These are phyloP conservation scores for Willowsia nigromaculata DNA, from an alignment of 2,888 invertebrate species.

Conservation along the genomic window DNA sequence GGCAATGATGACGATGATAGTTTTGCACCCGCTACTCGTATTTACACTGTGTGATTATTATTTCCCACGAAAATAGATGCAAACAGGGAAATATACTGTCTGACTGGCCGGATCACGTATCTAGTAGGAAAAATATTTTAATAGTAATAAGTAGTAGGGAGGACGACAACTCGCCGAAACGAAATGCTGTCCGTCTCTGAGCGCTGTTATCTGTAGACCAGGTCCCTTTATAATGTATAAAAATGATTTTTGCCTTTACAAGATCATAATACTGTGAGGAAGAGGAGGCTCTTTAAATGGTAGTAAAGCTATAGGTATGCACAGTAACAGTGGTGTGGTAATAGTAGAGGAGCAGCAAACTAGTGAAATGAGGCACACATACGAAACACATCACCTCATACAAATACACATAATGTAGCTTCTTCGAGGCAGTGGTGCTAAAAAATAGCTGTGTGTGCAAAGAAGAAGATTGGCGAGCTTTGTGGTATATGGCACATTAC, in stretches of 20 bases:
- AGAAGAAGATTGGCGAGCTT: too few species aligned
- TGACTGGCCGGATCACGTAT: background rate
- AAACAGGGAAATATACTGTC: background rate
- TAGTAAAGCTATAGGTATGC: background rate
- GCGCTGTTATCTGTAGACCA: slow-evolving; percentile 56
- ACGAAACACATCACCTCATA: background rate
- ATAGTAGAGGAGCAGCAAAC: background rate
- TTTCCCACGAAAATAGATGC: background rate
- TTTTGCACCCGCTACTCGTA: background rate
- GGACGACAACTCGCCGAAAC: slow-evolving; percentile 72
- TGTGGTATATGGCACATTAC: too few species aligned
- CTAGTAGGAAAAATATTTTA: background rate
- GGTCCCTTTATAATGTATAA: slow-evolving; percentile 67
- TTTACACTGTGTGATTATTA: background rate
- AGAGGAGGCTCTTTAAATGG: background rate
- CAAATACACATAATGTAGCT: background rate
- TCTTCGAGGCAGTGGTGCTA: background rate
- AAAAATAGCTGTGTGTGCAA: too few species aligned
- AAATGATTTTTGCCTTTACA: slow-evolving; percentile 30
- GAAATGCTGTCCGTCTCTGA: slow-evolving; percentile 73
- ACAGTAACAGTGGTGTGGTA: too few species aligned
- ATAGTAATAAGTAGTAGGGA: slow-evolving; percentile 32
- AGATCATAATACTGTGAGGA: background rate
- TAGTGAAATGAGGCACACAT: background rate
- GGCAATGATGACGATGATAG: too few species aligned